phyloP scores from a whole-genome alignment of 2,113 vertebrate genomes.

The Sitta europaea region DNA sequence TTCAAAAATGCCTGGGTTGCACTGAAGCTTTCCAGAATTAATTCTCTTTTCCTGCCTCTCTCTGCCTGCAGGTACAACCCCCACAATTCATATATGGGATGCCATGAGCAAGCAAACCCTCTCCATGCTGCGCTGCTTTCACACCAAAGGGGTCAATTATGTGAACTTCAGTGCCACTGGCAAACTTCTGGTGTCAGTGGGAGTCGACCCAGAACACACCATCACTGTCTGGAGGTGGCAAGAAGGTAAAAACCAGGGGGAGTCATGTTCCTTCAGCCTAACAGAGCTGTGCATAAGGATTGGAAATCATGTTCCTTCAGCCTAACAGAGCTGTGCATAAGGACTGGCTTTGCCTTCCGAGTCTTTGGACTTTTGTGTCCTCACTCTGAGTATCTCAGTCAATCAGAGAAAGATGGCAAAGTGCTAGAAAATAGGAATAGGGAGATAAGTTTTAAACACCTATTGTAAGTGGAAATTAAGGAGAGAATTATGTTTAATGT shows the following conservation, averaged over 20 bases:
- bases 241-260: conserved; percentile 78
- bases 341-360: neutral
- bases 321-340: neutral
- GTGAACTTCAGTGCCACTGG: conserved; percentile 96
- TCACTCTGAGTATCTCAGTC: neutral
- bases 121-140: conserved; percentile 93
- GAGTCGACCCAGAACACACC: conserved; percentile 92
- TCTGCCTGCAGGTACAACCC: conserved; percentile 79
- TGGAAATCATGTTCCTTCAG: neutral
- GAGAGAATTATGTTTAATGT: neutral
- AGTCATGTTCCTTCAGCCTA: fast-evolving
- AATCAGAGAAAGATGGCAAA: neutral
- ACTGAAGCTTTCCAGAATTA: neutral
- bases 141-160: conserved; percentile 90
- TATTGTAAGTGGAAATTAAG: neutral
- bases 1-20: neutral
- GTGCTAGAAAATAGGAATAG: neutral
- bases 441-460: neutral
- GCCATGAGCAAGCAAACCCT: conserved; percentile 92
- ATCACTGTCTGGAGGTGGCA: conserved; percentile 98
- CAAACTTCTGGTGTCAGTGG: conserved; percentile 92
- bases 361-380: neutral
- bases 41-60: neutral
- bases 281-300: neutral
- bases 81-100: conserved; percentile 96